Evolutionary conservation across 2,797 vertebrate species (phyloP).

Genomic region (Mus spretus): DNA sequence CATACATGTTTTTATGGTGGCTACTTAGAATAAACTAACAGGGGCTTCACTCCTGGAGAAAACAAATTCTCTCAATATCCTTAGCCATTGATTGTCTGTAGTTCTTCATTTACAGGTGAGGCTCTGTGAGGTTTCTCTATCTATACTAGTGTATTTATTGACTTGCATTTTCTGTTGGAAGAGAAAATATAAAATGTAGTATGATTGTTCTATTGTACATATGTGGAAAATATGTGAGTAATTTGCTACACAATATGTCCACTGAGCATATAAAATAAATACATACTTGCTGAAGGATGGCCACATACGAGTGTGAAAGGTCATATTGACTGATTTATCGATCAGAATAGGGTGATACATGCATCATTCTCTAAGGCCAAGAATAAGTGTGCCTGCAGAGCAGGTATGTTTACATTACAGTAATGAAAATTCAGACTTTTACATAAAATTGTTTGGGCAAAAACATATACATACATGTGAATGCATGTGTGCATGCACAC

Average conservation of each 20-base stretch:
- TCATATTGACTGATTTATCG: neutral
- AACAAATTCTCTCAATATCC: neutral
- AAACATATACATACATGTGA: neutral
- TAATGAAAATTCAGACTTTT: neutral
- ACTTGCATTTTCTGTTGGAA: neutral
- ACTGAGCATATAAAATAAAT: neutral
- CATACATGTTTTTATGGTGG: neutral
- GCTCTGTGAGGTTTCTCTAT: neutral
- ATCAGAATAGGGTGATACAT: neutral
- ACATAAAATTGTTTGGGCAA: neutral
- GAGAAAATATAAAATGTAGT: neutral
- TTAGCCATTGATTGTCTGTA: neutral
- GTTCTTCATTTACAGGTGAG: neutral
- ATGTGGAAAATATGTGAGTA: constrained; percentile 16
- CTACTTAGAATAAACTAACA: neutral
- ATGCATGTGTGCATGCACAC: neutral
- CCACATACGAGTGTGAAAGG: neutral
- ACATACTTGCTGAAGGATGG: neutral
- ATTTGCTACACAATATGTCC: neutral
- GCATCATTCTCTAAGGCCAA: neutral
- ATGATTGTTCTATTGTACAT: neutral
- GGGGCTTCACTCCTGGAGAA: neutral
- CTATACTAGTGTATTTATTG: neutral
- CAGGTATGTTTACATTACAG: neutral
- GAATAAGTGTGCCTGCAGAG: neutral